A percentile compares a stretch with the other conserved stretches of the same genome.
These are phyloP conservation scores for Cheirogaleus medius DNA, from an alignment of 2,113 vertebrate genomes.

Conservation along the genomic window DNA sequence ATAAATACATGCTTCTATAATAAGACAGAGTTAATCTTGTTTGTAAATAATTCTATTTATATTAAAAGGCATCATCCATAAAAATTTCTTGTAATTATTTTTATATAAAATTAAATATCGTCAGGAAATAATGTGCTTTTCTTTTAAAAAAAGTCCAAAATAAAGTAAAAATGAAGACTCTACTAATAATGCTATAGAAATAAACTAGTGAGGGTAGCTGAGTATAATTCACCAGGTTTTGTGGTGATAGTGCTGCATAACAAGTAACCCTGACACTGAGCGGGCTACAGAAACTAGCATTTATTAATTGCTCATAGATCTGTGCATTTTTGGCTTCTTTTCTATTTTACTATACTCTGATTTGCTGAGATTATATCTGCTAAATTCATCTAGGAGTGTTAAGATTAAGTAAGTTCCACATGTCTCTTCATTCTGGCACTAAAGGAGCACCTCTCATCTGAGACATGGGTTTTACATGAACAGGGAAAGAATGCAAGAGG, in stretches of 20 bases:
- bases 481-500: background rate
- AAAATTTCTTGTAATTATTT: conserved; percentile 64
- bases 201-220: background rate
- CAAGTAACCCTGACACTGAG: background rate
- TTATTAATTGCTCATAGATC: background rate
- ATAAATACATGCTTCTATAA: conserved; percentile 2
- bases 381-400: background rate
- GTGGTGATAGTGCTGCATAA: background rate
- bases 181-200: conserved; percentile 51
- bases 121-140: conserved; percentile 19
- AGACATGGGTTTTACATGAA: background rate
- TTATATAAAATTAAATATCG: conserved; percentile 50
- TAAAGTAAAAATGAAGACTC: background rate
- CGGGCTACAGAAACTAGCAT: background rate
- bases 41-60: conserved; percentile 66
- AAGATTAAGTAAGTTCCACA: background rate
- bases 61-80: background rate
- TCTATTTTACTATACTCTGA: background rate
- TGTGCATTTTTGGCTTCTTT: background rate
- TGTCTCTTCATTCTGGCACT: background rate
- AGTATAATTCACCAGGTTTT: background rate
- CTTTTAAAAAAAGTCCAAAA: conserved; percentile 36
- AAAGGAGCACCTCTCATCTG: background rate
- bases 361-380: background rate
- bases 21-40: conserved; percentile 45